phyloP scores from a whole-genome alignment of 2,113 vertebrate species.

The Echinops telfairi region DNA sequence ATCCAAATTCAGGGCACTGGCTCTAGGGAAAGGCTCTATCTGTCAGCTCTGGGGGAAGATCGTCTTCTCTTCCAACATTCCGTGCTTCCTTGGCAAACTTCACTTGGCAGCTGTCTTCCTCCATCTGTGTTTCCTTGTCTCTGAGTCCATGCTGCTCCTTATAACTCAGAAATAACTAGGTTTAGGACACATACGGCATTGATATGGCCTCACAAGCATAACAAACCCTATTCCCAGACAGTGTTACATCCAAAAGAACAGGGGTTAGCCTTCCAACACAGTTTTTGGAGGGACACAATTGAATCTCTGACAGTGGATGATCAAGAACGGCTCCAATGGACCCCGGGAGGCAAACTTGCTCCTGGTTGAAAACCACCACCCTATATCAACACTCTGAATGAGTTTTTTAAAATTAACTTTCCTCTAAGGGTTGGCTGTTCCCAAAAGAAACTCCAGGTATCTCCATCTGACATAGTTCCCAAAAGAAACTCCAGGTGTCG shows the following conservation, averaged over 20 bases:
- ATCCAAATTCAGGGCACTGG: not conserved
- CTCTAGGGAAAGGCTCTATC: not conserved
- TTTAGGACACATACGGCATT: not conserved
- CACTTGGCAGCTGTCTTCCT: not conserved
- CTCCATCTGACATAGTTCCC: not conserved
- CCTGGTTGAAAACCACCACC: not conserved
- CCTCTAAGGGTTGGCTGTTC: not conserved
- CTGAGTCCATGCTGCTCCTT: not conserved
- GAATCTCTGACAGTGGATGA: not conserved
- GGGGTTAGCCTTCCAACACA: not conserved
- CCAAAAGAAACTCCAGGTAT: not conserved
- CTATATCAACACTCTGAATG: not conserved
- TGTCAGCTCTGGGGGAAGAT: not conserved
- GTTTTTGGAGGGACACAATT: not conserved
- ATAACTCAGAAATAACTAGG: not conserved
- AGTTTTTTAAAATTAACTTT: not conserved
- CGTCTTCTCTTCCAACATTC: not conserved
- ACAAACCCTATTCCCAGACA: not conserved
- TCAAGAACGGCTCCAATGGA: not conserved
- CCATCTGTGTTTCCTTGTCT: not conserved
- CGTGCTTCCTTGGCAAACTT: not conserved
- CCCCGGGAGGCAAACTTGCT: not conserved
- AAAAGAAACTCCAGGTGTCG: not conserved
- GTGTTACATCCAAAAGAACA: not conserved
- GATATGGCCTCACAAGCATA: not conserved